Conservation (phyloP, 2,797 vertebrate genomes). For the Atherinosoma microstoma region DNA sequence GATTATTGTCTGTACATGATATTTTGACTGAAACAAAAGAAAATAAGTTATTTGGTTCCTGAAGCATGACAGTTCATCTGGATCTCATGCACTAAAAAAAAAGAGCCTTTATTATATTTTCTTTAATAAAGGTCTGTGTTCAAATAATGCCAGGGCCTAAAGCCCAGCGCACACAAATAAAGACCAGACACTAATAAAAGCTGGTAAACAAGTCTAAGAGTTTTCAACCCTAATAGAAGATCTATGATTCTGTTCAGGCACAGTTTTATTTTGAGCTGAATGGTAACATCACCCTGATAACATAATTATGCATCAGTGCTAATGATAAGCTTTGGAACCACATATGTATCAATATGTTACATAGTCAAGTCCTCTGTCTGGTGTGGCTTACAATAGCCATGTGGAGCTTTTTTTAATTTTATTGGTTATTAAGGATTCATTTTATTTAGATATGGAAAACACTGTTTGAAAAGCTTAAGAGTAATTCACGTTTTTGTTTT, state of each 20-base stretch:
- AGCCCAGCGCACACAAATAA: slow-evolving; percentile 6
- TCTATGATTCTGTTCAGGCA: neutral
- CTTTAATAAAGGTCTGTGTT: slow-evolving; percentile 12
- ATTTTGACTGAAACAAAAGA: too few species aligned
- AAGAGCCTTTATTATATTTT: neutral
- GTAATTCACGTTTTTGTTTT: neutral
- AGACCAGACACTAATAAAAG: slow-evolving; percentile 23
- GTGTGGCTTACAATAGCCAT: neutral
- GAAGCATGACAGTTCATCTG: neutral
- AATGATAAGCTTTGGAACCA: neutral
- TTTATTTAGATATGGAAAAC: neutral
- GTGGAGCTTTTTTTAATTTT: neutral
- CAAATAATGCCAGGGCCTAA: slow-evolving; percentile 3
- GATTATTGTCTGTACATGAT: neutral
- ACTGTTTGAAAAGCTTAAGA: neutral
- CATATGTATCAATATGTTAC: neutral
- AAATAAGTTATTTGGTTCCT: neutral
- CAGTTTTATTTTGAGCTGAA: neutral
- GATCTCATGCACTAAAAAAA: neutral
- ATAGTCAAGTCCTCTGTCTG: too few species aligned
- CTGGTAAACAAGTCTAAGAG: slow-evolving; percentile 9
- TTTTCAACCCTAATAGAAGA: neutral
- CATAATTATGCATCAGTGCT: neutral
- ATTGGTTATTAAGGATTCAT: neutral
- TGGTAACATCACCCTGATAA: neutral